A percentile compares a stretch with the other conserved stretches of the same genome.
Evolutionary conservation across 2,888 invertebrate species (phyloP).

Genomic region (Tipula confusa): DNA sequence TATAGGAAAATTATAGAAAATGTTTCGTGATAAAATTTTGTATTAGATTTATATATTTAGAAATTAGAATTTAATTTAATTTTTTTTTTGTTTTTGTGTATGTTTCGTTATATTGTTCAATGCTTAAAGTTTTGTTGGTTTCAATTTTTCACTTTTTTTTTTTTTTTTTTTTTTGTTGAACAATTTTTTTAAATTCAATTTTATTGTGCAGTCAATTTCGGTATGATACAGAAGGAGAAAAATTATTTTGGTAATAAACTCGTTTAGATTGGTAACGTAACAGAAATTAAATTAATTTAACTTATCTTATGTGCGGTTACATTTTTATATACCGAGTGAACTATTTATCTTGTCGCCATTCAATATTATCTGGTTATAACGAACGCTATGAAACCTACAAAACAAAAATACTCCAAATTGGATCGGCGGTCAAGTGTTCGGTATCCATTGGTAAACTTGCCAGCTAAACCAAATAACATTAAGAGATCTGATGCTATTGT

Average conservation of each 20-base stretch:
- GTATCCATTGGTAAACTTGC: too few relatives aligned
- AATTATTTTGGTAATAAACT: not conserved
- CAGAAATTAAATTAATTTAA: not conserved
- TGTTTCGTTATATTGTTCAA: not conserved
- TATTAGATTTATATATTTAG: not conserved
- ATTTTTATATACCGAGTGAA: not conserved
- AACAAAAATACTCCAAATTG: too few relatives aligned
- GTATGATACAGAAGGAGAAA: not conserved
- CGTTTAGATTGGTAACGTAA: not conserved
- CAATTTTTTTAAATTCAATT: not conserved
- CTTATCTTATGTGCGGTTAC: not conserved
- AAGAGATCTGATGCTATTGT: too few relatives aligned
- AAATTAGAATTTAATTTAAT: slow-evolving; percentile 20
- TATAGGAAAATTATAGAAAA: not conserved
- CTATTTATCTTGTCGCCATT: too few relatives aligned
- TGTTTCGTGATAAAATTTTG: not conserved
- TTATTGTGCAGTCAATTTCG: not conserved
- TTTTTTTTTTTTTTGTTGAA: not conserved
- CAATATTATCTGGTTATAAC: too few relatives aligned
- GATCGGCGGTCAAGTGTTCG: too few relatives aligned
- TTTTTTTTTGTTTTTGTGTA: not conserved
- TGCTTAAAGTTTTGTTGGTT: not conserved
- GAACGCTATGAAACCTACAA: too few relatives aligned
- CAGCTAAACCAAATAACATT: too few relatives aligned
- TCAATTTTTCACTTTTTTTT: not conserved